Evolutionary conservation across 2,113 vertebrate species (phyloP).

Genomic region (Thunnus maccoyii): DNA sequence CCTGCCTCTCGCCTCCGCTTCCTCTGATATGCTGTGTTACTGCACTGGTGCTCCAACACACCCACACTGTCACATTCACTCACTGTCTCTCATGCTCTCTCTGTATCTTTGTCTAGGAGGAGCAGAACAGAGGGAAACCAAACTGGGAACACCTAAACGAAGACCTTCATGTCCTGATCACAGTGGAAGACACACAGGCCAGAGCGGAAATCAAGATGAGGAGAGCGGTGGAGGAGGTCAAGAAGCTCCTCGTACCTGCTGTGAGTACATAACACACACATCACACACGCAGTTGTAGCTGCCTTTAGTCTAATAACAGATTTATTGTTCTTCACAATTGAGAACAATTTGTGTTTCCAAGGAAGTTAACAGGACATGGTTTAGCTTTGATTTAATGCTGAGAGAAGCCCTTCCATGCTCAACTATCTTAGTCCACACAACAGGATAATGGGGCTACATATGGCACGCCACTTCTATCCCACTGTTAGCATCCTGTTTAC

Average conservation of each 20-base stretch:
- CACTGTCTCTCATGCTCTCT: slow-evolving; percentile 36
- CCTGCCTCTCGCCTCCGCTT: slow-evolving; percentile 48
- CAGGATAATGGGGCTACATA: slow-evolving; percentile 54
- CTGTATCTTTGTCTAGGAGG: slow-evolving; percentile 80
- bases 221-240: slow-evolving; percentile 88
- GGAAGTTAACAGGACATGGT: background rate
- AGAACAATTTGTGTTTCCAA: background rate
- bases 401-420: slow-evolving; percentile 26
- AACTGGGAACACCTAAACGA: slow-evolving; percentile 91
- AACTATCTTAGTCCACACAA: slow-evolving; percentile 21
- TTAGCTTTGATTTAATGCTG: slow-evolving; percentile 20
- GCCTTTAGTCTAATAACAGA: slow-evolving; percentile 3
- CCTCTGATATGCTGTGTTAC: slow-evolving; percentile 56
- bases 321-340: slow-evolving; percentile 9
- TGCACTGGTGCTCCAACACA: slow-evolving; percentile 55
- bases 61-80: slow-evolving; percentile 65
- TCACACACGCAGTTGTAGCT: background rate
- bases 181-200: slow-evolving; percentile 88
- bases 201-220: slow-evolving; percentile 88
- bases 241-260: slow-evolving; percentile 90
- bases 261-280: slow-evolving; percentile 77
- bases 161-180: slow-evolving; percentile 89
- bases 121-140: slow-evolving; percentile 89
- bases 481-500: slow-evolving; percentile 75
- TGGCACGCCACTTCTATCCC: slow-evolving; percentile 51